Percentiles rank a stretch among this genome's conserved stretches.
Conservation (phyloP, 2,888 invertebrate species). For the Epirrhoe alternata region DNA sequence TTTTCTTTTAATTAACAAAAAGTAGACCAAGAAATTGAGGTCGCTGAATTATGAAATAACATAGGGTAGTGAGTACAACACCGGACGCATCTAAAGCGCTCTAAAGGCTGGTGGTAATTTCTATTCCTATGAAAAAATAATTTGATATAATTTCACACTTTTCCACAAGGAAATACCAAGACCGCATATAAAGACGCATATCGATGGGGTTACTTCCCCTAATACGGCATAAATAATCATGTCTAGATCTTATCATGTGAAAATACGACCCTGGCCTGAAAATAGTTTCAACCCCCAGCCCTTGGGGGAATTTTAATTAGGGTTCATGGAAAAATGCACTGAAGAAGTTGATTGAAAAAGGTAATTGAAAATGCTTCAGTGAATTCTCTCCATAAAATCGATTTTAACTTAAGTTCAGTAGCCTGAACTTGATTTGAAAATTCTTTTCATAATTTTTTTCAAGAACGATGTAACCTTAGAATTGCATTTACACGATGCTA, state of each 20-base stretch:
- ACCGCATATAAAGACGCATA: constrained; percentile 76
- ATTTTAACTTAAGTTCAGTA: background rate
- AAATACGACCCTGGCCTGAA: constrained; percentile 77
- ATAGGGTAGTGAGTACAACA: too few species aligned
- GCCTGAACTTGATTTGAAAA: background rate
- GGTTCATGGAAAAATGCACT: constrained; percentile 52
- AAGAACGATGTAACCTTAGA: too few species aligned
- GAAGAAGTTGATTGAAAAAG: constrained; percentile 36
- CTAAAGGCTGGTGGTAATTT: too few species aligned
- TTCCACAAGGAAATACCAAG: constrained; percentile 53
- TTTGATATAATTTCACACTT: constrained; percentile 48
- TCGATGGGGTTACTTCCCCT: constrained; percentile 81
- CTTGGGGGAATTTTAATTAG: constrained; percentile 76
- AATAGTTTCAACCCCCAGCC: constrained; percentile 68
- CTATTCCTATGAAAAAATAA: too few species aligned
- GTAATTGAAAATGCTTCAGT: constrained; percentile 20
- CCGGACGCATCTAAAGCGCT: too few species aligned
- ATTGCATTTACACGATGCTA: too few species aligned
- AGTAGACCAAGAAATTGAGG: too few species aligned
- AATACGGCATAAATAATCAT: constrained; percentile 82
- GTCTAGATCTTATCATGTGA: constrained; percentile 81
- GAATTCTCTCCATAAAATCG: background rate
- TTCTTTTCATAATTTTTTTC: too few species aligned
- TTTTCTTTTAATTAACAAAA: too few species aligned
- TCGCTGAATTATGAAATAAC: too few species aligned